phyloP scores from a whole-genome alignment of 2,113 vertebrate species.

The Furnarius figulus region DNA sequence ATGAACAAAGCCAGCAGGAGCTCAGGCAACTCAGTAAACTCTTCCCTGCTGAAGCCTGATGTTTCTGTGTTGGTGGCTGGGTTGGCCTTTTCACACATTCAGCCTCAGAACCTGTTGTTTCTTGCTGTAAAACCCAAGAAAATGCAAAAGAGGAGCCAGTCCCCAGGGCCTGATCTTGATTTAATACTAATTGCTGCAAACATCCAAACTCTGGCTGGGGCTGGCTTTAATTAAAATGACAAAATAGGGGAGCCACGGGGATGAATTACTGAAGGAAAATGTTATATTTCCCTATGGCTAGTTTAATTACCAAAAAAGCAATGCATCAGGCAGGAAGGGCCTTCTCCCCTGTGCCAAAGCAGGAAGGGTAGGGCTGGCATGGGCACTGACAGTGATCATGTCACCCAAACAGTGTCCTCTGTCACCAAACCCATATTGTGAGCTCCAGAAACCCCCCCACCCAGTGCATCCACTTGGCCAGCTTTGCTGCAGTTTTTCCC shows the following conservation, averaged over 20 bases:
- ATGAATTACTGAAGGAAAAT: conserved; percentile 35
- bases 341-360: not conserved
- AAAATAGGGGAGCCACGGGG: not conserved
- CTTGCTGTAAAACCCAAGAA: not conserved
- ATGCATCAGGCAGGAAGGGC: not conserved
- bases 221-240: conserved; percentile 67
- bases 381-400: rapidly evolving
- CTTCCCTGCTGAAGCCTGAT: not conserved
- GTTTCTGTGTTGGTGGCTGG: rapidly evolving
- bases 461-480: not conserved
- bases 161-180: conserved; percentile 11
- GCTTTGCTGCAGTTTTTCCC: not conserved
- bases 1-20: not conserved
- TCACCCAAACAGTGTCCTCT: not conserved
- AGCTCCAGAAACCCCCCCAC: not conserved
- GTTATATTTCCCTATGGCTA: conserved; percentile 19
- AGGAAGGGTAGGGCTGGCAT: not conserved
- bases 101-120: not conserved
- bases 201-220: not conserved
- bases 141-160: not conserved
- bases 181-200: conserved; percentile 15
- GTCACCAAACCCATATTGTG: not conserved
- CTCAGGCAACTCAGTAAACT: not conserved
- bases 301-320: conserved; percentile 16
- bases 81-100: not conserved